Evolutionary conservation across 2,888 invertebrate species (phyloP).

Genomic region (Beris chalybata): DNA sequence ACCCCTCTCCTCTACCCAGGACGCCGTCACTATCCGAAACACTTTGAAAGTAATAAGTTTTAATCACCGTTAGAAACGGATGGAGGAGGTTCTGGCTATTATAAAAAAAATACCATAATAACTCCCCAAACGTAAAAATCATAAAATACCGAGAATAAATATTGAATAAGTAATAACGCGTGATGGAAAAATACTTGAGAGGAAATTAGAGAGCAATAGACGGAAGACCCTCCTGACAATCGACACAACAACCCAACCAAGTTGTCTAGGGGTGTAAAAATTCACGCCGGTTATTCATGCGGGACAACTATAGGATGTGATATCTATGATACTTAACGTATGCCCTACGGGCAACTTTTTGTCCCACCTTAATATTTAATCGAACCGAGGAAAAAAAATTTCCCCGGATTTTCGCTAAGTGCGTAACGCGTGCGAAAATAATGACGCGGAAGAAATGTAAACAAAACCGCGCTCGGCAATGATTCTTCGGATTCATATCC

Average conservation of each 20-base stretch:
- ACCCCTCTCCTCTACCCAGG: too few species aligned
- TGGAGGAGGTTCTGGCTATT: neutral
- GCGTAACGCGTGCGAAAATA: too few species aligned
- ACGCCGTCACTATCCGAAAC: neutral
- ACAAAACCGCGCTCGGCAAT: too few species aligned
- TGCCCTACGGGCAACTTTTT: too few species aligned
- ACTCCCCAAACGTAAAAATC: conserved; percentile 6
- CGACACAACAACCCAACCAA: neutral
- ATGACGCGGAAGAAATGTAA: too few species aligned
- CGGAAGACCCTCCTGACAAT: neutral
- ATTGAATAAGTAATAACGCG: neutral
- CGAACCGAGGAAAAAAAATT: too few species aligned
- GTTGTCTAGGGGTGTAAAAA: conserved; percentile 7
- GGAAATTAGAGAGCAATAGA: neutral
- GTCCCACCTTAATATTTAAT: too few species aligned
- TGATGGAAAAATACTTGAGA: neutral
- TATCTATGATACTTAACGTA: neutral
- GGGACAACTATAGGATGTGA: neutral
- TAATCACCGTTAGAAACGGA: conserved; percentile 10
- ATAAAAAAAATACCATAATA: neutral
- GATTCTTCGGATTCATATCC: too few species aligned
- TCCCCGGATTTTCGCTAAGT: too few species aligned
- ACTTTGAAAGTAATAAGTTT: neutral
- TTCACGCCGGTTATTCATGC: neutral
- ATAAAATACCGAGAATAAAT: conserved; percentile 14